phyloP scores from a whole-genome alignment of 2,113 vertebrate genomes.

The Dipodomys merriami region DNA sequence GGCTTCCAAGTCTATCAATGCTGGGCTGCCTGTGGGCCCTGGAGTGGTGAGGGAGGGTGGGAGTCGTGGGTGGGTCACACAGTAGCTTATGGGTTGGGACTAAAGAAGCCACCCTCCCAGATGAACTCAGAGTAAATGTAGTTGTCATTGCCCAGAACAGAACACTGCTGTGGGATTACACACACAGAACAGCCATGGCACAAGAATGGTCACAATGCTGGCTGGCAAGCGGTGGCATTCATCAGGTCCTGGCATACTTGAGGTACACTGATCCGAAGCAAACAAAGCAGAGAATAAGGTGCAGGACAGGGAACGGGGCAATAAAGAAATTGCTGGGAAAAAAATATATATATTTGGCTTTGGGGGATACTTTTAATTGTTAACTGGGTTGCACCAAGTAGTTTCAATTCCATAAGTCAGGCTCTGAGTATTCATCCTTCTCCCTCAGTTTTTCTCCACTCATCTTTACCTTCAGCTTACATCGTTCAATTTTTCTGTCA shows the following conservation, averaged over 20 bases:
- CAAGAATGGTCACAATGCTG: background rate
- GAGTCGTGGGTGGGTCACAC: too few species aligned
- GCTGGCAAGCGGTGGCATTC: background rate
- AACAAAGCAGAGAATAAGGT: background rate
- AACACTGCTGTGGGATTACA: conserved; percentile 11
- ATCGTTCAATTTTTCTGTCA: too few species aligned
- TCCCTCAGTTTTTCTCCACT: too few species aligned
- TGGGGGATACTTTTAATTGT: too few species aligned
- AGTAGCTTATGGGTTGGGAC: background rate
- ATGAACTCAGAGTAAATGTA: background rate
- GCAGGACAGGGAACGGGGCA: background rate
- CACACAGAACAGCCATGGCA: background rate
- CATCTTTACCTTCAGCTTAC: too few species aligned
- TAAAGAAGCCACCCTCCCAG: background rate
- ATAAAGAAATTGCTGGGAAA: background rate
- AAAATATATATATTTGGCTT: too few species aligned
- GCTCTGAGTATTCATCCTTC: too few species aligned
- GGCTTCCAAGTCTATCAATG: background rate
- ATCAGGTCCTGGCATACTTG: background rate
- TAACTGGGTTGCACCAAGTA: too few species aligned
- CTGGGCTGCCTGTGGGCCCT: background rate
- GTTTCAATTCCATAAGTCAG: too few species aligned
- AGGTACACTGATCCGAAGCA: background rate
- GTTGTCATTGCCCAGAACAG: background rate
- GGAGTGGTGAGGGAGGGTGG: too few species aligned